Percentiles rank a stretch among this genome's conserved stretches.
Evolutionary conservation across 2,113 vertebrate genomes (phyloP).

Genomic region (Quiscalus mexicanus): DNA sequence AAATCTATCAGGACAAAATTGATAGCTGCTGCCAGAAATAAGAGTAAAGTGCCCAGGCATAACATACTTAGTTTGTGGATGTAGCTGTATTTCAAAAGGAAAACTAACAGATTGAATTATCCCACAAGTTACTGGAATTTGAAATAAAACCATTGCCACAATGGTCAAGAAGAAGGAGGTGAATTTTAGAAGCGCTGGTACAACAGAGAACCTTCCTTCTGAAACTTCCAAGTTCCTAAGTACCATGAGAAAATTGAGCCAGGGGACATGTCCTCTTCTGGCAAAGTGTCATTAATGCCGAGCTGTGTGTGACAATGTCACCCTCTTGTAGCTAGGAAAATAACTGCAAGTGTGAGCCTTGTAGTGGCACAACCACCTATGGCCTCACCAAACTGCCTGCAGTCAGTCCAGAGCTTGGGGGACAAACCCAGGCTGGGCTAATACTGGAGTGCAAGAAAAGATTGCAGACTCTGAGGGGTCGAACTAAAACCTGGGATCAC

Average conservation of each 20-base stretch:
- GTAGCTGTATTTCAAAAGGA: slow-evolving; percentile 36
- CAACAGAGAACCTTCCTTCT: not conserved
- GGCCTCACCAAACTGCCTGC: not conserved
- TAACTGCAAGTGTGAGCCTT: not conserved
- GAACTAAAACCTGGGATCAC: not conserved
- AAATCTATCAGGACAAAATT: slow-evolving; percentile 65
- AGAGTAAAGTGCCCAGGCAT: slow-evolving; percentile 48
- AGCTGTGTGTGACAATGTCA: slow-evolving; percentile 14
- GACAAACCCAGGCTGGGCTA: not conserved
- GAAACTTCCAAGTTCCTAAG: not conserved
- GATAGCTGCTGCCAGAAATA: slow-evolving; percentile 40
- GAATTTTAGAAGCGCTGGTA: not conserved
- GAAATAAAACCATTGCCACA: slow-evolving; percentile 1
- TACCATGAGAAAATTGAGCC: not conserved
- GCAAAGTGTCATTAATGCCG: not conserved
- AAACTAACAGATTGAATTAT: slow-evolving; percentile 23
- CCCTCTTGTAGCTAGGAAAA: slow-evolving; percentile 28
- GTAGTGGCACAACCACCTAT: not conserved
- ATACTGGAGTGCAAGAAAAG: not conserved
- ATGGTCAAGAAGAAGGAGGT: not conserved
- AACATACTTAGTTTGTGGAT: slow-evolving; percentile 13
- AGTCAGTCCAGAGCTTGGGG: not conserved
- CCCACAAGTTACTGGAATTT: not conserved
- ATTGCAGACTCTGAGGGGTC: not conserved
- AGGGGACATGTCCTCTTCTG: not conserved